These are phyloP conservation scores for Hyperoodon ampullatus DNA, from an alignment of 2,113 vertebrate genomes.

Conservation along the genomic window DNA sequence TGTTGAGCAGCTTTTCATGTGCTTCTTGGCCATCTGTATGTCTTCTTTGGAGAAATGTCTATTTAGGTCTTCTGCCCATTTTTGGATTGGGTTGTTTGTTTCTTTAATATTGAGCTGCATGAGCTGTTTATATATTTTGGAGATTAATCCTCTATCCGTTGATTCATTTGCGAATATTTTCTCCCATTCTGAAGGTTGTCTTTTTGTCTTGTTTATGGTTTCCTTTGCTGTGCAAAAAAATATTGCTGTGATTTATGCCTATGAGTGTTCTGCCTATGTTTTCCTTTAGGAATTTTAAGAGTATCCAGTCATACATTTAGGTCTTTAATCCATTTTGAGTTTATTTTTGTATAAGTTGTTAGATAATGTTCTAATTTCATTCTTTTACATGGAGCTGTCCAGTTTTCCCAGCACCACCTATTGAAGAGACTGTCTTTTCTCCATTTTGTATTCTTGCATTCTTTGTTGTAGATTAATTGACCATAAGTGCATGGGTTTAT, in stretches of 20 bases:
- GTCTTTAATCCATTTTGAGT: background rate
- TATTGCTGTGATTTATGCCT: background rate
- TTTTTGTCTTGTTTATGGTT: background rate
- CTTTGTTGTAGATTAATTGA: background rate
- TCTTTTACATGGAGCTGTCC: background rate
- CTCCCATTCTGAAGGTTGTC: background rate
- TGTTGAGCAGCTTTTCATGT: too few species aligned
- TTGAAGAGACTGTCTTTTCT: background rate
- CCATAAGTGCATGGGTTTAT: background rate
- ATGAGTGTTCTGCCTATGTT: background rate
- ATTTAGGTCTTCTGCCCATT: too few species aligned
- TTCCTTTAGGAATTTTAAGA: background rate
- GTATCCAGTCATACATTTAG: background rate
- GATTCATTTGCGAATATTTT: too few species aligned
- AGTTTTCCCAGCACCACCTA: background rate
- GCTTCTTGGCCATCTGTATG: too few species aligned
- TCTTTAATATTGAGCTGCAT: too few species aligned
- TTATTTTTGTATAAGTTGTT: background rate
- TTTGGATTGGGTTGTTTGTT: too few species aligned
- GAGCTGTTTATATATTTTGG: too few species aligned
- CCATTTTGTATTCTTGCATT: background rate
- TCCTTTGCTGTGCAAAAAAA: background rate
- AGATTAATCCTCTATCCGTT: too few species aligned
- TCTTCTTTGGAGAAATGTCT: too few species aligned
- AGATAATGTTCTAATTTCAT: background rate